phyloP scores from a whole-genome alignment of 2,888 invertebrate species.

The Rhaphigaster nebulosa region DNA sequence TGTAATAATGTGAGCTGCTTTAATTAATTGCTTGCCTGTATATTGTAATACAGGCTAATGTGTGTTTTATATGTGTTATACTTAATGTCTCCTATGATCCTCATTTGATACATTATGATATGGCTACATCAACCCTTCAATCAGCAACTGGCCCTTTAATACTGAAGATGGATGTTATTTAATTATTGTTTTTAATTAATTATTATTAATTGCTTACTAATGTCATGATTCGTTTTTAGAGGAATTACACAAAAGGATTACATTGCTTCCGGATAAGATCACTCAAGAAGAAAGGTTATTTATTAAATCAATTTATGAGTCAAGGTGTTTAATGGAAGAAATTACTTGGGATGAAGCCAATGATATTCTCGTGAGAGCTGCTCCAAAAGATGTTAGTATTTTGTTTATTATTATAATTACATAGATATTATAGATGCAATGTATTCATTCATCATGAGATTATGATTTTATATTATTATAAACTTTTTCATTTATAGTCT shows the following conservation, averaged over 20 bases:
- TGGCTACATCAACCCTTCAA: neutral
- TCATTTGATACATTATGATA: too few relatives aligned
- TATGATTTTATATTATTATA: neutral
- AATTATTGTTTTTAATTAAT: constrained; percentile 28
- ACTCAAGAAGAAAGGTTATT: constrained; percentile 77
- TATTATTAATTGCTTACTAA: neutral
- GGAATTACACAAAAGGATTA: constrained; percentile 81
- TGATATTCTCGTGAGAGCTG: constrained; percentile 83
- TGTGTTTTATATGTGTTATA: too few relatives aligned
- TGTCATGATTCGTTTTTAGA: constrained; percentile 67
- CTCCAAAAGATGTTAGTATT: constrained; percentile 72
- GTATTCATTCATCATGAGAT: neutral
- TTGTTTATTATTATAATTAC: neutral
- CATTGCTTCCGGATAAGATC: constrained; percentile 80
- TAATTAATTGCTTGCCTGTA: too few relatives aligned
- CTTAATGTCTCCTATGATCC: too few relatives aligned
- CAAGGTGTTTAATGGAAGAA: constrained; percentile 76
- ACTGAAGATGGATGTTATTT: neutral
- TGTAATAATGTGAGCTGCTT: too few relatives aligned
- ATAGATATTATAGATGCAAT: neutral
- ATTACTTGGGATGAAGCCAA: constrained; percentile 83
- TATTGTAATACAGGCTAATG: too few relatives aligned
- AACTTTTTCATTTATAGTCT: too few relatives aligned
- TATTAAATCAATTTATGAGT: constrained; percentile 72
- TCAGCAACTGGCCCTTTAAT: neutral